These are phyloP conservation scores for Hofmannophila pseudospretella DNA, from an alignment of 2,888 invertebrate species.

Conservation along the genomic window DNA sequence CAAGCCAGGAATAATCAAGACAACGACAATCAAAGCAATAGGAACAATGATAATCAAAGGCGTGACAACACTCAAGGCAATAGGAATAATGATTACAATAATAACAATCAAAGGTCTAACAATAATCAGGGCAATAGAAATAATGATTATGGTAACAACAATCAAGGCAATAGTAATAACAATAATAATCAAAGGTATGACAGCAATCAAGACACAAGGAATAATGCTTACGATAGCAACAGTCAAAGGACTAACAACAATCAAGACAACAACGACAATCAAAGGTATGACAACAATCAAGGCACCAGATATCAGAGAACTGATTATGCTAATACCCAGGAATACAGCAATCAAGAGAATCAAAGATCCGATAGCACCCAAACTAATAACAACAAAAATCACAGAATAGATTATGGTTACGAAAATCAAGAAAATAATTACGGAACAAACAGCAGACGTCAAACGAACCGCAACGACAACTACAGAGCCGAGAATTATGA, in stretches of 20 bases:
- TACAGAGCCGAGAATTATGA: background rate
- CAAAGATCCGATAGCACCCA: background rate
- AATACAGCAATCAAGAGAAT: background rate
- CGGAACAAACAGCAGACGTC: too few species aligned
- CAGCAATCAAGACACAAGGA: background rate
- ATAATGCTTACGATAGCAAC: background rate
- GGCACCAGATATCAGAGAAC: background rate
- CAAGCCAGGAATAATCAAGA: background rate
- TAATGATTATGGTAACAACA: background rate
- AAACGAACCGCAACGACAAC: background rate
- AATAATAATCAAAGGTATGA: background rate
- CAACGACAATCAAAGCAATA: background rate
- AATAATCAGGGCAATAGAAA: too few species aligned
- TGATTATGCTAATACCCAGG: background rate
- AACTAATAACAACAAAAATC: too few species aligned
- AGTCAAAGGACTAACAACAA: background rate
- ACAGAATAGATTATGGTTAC: too few species aligned
- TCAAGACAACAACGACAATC: background rate
- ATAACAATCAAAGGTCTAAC: background rate
- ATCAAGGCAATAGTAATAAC: background rate
- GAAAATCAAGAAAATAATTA: too few species aligned
- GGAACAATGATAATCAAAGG: background rate
- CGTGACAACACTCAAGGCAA: background rate
- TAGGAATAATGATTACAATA: background rate
- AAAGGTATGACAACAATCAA: background rate